Evolutionary conservation across 2,888 invertebrate genomes (phyloP).

Genomic region (Caradrina clavipalpis): DNA sequence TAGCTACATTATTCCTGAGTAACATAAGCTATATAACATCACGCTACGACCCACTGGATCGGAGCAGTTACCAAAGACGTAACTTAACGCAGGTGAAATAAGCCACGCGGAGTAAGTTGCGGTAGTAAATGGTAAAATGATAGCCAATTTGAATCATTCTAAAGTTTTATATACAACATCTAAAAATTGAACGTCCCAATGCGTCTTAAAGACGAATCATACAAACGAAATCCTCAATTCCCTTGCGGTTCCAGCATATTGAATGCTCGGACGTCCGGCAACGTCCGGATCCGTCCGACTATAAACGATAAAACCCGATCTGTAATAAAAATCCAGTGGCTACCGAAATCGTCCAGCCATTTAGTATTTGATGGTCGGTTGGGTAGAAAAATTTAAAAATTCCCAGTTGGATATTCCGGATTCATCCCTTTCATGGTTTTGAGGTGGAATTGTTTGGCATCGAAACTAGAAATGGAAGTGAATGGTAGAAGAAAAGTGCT

Average conservation of each 20-base stretch:
- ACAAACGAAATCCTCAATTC: constrained; percentile 28
- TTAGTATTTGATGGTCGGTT: constrained; percentile 43
- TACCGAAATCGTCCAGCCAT: constrained; percentile 37
- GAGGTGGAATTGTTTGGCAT: not conserved
- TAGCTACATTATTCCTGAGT: too few species aligned
- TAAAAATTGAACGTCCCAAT: not conserved
- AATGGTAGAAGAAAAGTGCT: not conserved
- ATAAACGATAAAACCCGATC: constrained; percentile 46
- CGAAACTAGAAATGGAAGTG: not conserved
- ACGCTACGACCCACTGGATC: too few species aligned
- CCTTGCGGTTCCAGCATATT: constrained; percentile 40
- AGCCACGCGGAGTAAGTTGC: too few species aligned
- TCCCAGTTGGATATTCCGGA: not conserved
- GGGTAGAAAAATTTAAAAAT: constrained; percentile 42
- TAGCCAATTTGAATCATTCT: too few species aligned
- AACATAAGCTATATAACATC: too few species aligned
- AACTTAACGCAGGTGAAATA: too few species aligned
- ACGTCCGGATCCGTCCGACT: constrained; percentile 19
- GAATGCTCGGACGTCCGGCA: constrained; percentile 34
- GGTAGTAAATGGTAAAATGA: too few species aligned
- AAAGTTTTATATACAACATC: not conserved
- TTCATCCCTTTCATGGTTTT: not conserved
- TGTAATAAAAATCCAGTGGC: constrained; percentile 50
- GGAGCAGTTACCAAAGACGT: too few species aligned
- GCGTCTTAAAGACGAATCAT: constrained; percentile 20